Evolutionary conservation across 2,888 invertebrate species (phyloP).

Genomic region (Netelia melanura): DNA sequence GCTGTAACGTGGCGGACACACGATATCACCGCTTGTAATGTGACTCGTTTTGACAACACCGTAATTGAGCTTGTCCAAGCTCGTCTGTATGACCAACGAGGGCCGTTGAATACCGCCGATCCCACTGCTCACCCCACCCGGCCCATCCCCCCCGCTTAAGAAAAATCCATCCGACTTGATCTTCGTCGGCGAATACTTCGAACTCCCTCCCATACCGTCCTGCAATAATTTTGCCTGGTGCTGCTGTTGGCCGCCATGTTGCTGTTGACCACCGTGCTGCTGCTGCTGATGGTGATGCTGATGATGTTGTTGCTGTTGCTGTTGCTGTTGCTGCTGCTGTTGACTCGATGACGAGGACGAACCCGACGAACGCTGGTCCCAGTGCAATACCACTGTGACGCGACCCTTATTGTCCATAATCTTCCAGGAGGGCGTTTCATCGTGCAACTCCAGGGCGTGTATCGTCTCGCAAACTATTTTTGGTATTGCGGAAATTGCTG

Average conservation of each 20-base stretch:
- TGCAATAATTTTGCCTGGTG: constrained; percentile 85
- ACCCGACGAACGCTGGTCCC: constrained; percentile 94
- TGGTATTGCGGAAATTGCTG: constrained; percentile 98
- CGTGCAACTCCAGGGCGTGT: constrained; percentile 96
- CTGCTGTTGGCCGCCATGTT: constrained; percentile 82
- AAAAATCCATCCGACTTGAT: constrained; percentile 84
- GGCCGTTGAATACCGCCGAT: constrained; percentile 86
- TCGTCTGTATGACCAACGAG: constrained; percentile 91
- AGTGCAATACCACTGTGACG: constrained; percentile 98
- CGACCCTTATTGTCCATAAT: constrained; percentile 99
- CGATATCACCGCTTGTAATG: constrained; percentile 84
- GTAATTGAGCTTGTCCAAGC: constrained; percentile 88
- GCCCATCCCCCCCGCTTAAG: constrained; percentile 85
- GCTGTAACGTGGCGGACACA: constrained; percentile 85
- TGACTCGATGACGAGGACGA: constrained; percentile 82
- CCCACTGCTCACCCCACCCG: background rate
- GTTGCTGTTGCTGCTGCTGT: constrained; percentile 77
- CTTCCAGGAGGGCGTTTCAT: constrained; percentile 99
- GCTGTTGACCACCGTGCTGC: constrained; percentile 80
- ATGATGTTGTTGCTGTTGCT: constrained; percentile 79
- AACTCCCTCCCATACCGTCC: constrained; percentile 78
- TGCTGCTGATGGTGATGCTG: constrained; percentile 77
- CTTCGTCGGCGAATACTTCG: constrained; percentile 86
- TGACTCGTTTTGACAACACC: constrained; percentile 83
- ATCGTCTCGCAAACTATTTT: constrained; percentile 99